Base-by-base conservation (phyloP, 2,113 vertebrate genomes). In the Platysternon megacephalum region DNA sequence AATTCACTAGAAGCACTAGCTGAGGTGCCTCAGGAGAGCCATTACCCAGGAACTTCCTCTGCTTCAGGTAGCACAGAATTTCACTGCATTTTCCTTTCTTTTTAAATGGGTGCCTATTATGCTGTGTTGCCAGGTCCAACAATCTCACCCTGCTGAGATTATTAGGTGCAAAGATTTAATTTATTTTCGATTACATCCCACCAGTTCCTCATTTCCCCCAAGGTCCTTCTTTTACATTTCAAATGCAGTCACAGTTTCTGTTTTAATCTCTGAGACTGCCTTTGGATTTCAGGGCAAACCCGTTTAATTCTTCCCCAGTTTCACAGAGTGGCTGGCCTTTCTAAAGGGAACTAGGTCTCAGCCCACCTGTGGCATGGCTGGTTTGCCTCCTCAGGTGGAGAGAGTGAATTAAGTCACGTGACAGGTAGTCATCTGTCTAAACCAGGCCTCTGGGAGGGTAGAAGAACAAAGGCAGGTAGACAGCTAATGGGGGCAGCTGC, bases 41-140 rank as follows among this genome's bases (percentile, higher is more conserved):
- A 86, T 95, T 96, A 94, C 92, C 95, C 85, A 93, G 95, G 94
- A 93, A 94, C 88, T 97, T 87, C 84, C 87, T 95, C 91, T 85
- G 28, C 92, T 39, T 95, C 89, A 86, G 88, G 74, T 91, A 80
- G 74, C 86, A 91, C 79, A 85, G 91, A 94, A 85, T 88, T 88
- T 88, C 91, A 85, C 61, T 74, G 61, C 55, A 68, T 26, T 96
- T 87, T 96, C 94, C 82, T 82, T 85, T 94, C 82, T 95, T 90
- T 93, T 61, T 84, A 84, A 81, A 68, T 82, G 87, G 68, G 0
- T 4, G 32, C 53, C 55, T 87, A n/a, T 93, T 86, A 56, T 85
- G 74, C 74, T 79, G 29, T 90, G 53, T 79, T 85, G 32, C 19
- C 82, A 79, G 10, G 82, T 91, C 74, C 84, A 85, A 39, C 21